Evolutionary conservation across 2,797 vertebrate genomes (phyloP).

Genomic region (Lophius americanus): DNA sequence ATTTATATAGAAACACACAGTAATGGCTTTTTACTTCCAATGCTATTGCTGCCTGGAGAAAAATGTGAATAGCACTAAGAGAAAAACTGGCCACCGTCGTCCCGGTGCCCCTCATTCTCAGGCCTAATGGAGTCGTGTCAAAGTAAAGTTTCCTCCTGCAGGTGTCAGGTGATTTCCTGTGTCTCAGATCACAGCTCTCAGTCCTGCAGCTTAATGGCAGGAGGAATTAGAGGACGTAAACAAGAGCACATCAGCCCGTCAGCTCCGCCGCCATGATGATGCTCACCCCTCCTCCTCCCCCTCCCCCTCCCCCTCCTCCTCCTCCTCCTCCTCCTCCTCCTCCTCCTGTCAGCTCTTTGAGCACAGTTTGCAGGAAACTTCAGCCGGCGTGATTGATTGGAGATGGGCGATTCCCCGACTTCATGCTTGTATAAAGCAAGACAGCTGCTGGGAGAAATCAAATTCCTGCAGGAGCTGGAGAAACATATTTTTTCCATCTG

Average conservation of each 20-base stretch:
- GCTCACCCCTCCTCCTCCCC: constrained; percentile 74
- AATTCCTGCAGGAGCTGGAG: constrained; percentile 86
- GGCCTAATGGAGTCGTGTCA: constrained; percentile 56
- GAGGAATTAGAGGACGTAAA: constrained; percentile 89
- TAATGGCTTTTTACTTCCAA: background rate
- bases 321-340: constrained; percentile 46
- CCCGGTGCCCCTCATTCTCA: constrained; percentile 20
- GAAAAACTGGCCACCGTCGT: constrained; percentile 10
- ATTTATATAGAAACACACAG: constrained; percentile 1
- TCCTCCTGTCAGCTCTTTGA: constrained; percentile 69
- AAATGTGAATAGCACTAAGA: constrained; percentile 3
- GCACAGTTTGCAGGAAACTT: constrained; percentile 90
- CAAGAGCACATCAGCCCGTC: constrained; percentile 86
- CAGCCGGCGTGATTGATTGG: constrained; percentile 86
- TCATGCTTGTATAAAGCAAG: constrained; percentile 90
- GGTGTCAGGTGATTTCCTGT: constrained; percentile 88
- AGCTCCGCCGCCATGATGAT: constrained; percentile 82
- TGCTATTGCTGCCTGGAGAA: background rate
- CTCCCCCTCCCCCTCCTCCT: constrained; percentile 49
- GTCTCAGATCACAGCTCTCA: constrained; percentile 81
- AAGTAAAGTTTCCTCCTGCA: constrained; percentile 83
- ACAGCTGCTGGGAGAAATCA: constrained; percentile 91
- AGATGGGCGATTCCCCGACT: constrained; percentile 87
- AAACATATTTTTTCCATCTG: constrained; percentile 90
- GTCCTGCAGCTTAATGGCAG: constrained; percentile 79